Evolutionary conservation across 2,113 vertebrate species (phyloP), one percentile per base, ranked within the genome.

Genomic region (Leiothrix lutea): DNA sequence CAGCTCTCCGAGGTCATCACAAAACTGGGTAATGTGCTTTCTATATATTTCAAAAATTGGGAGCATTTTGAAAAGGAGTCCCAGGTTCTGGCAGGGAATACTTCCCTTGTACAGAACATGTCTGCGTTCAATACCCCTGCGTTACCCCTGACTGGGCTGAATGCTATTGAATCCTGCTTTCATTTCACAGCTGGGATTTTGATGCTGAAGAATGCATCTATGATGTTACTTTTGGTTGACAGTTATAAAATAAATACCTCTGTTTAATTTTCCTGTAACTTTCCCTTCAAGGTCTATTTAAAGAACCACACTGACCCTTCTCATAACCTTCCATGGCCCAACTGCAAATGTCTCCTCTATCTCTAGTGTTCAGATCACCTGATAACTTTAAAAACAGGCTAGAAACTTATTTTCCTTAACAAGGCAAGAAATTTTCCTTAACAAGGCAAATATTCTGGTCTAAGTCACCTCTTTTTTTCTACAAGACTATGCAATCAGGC

Each of bases 1-100:
- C 4, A 12, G 36, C n/a, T 58, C 33, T 57, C 5, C 0, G 0
- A 48, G 48, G 24, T 42, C 23, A 21, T 53, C 86, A 7, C 24
- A 65, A 54, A 92, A 67, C 7, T 38, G n/a, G 3, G 9, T 78
- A 56, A 22, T 10, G 6, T 50, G 19, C 35, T 38, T 11, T n/a
- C 35, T 31, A 3, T 38, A 35, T 60, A 47, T 77, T 78, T 44
- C 5, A 8, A 14, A 61, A 50, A 48, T 47, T 70, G 13, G 14
- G 51, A 73, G 11, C 21, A 9, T 66, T 93, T 86, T 80, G 44
- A 42, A 72, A 47, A 86, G 35, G 28, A 79, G 45, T n/a, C 14
- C 26, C 26, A n/a, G 4, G 20, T 65, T 80, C 66, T 94, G 62
- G 15, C 53, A 85, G 47, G 20, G 58, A 77, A 17, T 21, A 3